phyloP scores from a whole-genome alignment of 2,888 invertebrate genomes.

The Tyria jacobaeae region DNA sequence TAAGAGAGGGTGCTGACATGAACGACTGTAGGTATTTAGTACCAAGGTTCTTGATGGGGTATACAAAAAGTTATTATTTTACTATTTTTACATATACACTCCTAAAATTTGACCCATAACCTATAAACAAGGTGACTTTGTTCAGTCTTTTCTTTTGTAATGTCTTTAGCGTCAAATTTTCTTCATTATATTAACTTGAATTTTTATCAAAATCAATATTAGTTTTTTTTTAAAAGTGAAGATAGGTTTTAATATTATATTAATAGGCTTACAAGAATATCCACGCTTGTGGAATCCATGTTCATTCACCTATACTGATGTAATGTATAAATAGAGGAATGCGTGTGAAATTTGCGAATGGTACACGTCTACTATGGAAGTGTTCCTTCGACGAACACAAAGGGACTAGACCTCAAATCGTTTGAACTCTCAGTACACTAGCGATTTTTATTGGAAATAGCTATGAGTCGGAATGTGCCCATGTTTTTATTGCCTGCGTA shows the following conservation, averaged over 20 bases:
- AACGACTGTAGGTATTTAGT: too few species aligned
- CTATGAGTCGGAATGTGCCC: constrained; percentile 20
- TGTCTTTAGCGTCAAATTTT: too few species aligned
- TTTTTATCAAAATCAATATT: too few species aligned
- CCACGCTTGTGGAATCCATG: constrained; percentile 24
- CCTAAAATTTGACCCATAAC: too few species aligned
- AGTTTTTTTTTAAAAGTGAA: not conserved
- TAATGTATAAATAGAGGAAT: constrained; percentile 50
- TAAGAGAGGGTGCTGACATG: too few species aligned
- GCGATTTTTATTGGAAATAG: constrained; percentile 43
- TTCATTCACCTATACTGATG: constrained; percentile 28
- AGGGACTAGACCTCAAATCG: constrained; percentile 24
- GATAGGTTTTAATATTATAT: not conserved
- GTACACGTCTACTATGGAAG: constrained; percentile 24
- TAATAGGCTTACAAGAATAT: constrained; percentile 13
- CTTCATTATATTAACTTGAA: too few species aligned
- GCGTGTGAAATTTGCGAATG: constrained; percentile 46
- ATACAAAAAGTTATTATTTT: too few species aligned
- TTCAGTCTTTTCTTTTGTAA: too few species aligned
- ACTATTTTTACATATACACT: too few species aligned
- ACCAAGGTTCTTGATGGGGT: too few species aligned
- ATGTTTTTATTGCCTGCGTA: constrained; percentile 14
- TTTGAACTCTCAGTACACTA: constrained; percentile 22
- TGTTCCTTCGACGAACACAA: constrained; percentile 26
- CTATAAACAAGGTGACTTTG: too few species aligned